A percentile compares a stretch with the other conserved stretches of the same genome.
phyloP scores from a whole-genome alignment of 2,113 vertebrate genomes.

The Nothobranchius furzeri region DNA sequence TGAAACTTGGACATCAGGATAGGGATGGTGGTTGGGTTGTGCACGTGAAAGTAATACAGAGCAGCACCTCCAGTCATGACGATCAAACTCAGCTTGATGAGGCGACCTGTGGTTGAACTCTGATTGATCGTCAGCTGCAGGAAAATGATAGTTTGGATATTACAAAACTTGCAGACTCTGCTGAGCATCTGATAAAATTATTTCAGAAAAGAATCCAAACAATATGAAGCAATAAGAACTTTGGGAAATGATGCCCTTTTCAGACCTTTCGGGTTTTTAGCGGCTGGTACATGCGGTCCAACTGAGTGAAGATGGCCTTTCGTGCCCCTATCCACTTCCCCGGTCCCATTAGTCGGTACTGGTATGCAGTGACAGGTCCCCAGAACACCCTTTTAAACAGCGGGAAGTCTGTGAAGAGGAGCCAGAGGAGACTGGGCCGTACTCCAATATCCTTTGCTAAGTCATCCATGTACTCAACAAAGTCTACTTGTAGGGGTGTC shows the following conservation, averaged over 20 bases:
- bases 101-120: not conserved
- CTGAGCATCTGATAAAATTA: not conserved
- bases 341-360: slow-evolving; percentile 79
- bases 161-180: not conserved
- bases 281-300: slow-evolving; percentile 72
- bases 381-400: slow-evolving; percentile 80
- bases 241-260: not conserved
- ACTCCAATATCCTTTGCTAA: slow-evolving; percentile 71
- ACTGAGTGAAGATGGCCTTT: slow-evolving; percentile 82
- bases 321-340: slow-evolving; percentile 82
- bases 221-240: not conserved
- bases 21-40: slow-evolving; percentile 38
- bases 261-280: slow-evolving; percentile 62
- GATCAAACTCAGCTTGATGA: slow-evolving; percentile 57
- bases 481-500: slow-evolving; percentile 79
- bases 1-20: slow-evolving; percentile 48
- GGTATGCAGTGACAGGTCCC: slow-evolving; percentile 82
- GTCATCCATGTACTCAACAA: slow-evolving; percentile 83
- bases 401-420: slow-evolving; percentile 79
- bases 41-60: slow-evolving; percentile 53
- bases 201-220: not conserved
- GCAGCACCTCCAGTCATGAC: slow-evolving; percentile 40
- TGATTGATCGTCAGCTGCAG: not conserved
- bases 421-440: slow-evolving; percentile 76
- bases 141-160: not conserved